A percentile compares a stretch with the other conserved stretches of the same genome.
Evolutionary conservation across 1,140 invertebrate species (phyloP).

Genomic region (Drosophila leontia): DNA sequence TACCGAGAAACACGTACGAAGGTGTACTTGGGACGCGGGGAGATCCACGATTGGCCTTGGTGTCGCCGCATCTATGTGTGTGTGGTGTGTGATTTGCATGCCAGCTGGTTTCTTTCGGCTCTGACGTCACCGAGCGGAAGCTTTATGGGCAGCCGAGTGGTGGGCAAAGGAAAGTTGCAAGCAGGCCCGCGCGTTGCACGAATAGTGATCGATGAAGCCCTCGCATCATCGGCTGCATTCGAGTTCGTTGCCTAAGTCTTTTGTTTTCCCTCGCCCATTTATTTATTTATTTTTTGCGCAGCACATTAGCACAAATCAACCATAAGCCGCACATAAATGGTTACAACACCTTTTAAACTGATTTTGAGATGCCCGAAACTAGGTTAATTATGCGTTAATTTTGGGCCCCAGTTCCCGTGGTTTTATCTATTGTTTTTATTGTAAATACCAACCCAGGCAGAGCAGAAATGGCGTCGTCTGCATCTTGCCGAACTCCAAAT

Average conservation of each 20-base stretch:
- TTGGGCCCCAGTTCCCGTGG: background rate
- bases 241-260: slow-evolving; percentile 80
- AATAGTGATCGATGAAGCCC: background rate
- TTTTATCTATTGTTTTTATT: slow-evolving; percentile 10
- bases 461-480: slow-evolving; percentile 64
- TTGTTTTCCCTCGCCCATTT: slow-evolving; percentile 55
- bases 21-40: slow-evolving; percentile 36
- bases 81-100: slow-evolving; percentile 39
- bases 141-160: slow-evolving; percentile 26
- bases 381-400: slow-evolving; percentile 51
- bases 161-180: slow-evolving; percentile 37
- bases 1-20: slow-evolving; percentile 62
- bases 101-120: slow-evolving; percentile 41
- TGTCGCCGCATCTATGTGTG: slow-evolving; percentile 10
- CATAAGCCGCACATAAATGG: slow-evolving; percentile 40
- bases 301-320: slow-evolving; percentile 66
- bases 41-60: slow-evolving; percentile 40
- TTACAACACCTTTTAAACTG: slow-evolving; percentile 47
- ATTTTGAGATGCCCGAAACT: slow-evolving; percentile 28
- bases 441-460: slow-evolving; percentile 69
- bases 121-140: slow-evolving; percentile 51
- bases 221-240: slow-evolving; percentile 29
- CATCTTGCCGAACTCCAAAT: slow-evolving; percentile 51
- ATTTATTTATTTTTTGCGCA: slow-evolving; percentile 31
- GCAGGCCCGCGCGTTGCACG: slow-evolving; percentile 27